Evolutionary conservation across 2,888 invertebrate genomes (phyloP), one percentile per base, ranked within the genome.

Genomic region (Unio delphinus): DNA sequence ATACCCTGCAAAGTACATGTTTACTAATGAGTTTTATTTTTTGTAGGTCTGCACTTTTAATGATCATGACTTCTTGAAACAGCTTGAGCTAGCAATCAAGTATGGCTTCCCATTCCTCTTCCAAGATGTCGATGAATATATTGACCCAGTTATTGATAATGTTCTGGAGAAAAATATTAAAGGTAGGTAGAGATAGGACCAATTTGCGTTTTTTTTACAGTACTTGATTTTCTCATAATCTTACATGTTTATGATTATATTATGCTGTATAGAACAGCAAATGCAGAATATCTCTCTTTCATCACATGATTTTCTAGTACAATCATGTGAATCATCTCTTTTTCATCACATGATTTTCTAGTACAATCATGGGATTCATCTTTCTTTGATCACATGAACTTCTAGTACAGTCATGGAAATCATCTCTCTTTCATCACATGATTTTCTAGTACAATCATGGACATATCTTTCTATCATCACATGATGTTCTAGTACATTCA

Each of bases 121-220:
- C 88, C 95, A 96, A 91, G 96, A 97, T 87, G 95, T 97, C 4
- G 96, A 96, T 87, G 95, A 95, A 85, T 96, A 95, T 86, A 95
- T 97, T 57, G 97, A 97, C 90, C 96, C 97, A 0, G 95, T 96
- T 1, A 94, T 96, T 56, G 95, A 96, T 83, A 95, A 96, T 86
- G 94, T 97, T 0, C 91, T 97, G 17, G 95, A 95, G 87, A 96
- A 95, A 88, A 96, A 95, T 86, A 92, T 96, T 61, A 94, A 95
- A 92, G 92, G 94, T 94, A 89, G 66, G 70, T 45, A 54, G 11
- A 26, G 23, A 45, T 45, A 20, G 17, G 45, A 34, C 30, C n/a
- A n/a, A 6, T 63, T 34, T 17, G 17, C 34, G 6, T 30, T 15
- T 34, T 15, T 34, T 6, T 4, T 18, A 34, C 30, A 34, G 23